phyloP scores from a whole-genome alignment of 2,113 vertebrate genomes.

The Corythornis vintsioides region DNA sequence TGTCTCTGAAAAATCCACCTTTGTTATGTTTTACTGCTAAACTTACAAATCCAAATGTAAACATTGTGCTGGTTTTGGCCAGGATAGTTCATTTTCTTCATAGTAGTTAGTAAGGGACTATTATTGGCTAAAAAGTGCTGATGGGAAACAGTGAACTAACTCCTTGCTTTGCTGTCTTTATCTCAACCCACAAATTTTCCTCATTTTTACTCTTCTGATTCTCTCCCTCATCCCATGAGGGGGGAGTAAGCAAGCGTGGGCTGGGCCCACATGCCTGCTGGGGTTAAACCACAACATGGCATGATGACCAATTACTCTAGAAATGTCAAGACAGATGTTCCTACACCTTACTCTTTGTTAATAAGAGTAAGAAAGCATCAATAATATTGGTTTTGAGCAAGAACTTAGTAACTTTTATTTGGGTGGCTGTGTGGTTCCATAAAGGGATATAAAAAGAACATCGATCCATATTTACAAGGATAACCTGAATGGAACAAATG shows the following conservation, averaged over 20 bases:
- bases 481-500: neutral
- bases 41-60: neutral
- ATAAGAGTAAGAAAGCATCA: neutral
- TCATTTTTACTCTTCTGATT: neutral
- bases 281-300: neutral
- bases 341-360: neutral
- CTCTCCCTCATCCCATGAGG: neutral
- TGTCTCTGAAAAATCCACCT: neutral
- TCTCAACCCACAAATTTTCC: neutral
- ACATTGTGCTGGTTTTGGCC: neutral
- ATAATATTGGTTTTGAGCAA: neutral
- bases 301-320: neutral
- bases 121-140: too few species aligned
- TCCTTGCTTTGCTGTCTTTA: neutral
- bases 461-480: neutral
- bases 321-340: neutral
- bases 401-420: neutral
- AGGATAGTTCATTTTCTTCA: neutral
- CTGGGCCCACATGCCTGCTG: neutral
- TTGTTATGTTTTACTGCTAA: neutral
- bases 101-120: too few species aligned
- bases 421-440: neutral
- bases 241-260: neutral
- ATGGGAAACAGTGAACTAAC: neutral
- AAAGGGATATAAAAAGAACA: neutral